A percentile compares a stretch with the other conserved stretches of the same genome.
phyloP scores from a whole-genome alignment of 2,113 vertebrate genomes.

The Tretioscincus oriximinensis region DNA sequence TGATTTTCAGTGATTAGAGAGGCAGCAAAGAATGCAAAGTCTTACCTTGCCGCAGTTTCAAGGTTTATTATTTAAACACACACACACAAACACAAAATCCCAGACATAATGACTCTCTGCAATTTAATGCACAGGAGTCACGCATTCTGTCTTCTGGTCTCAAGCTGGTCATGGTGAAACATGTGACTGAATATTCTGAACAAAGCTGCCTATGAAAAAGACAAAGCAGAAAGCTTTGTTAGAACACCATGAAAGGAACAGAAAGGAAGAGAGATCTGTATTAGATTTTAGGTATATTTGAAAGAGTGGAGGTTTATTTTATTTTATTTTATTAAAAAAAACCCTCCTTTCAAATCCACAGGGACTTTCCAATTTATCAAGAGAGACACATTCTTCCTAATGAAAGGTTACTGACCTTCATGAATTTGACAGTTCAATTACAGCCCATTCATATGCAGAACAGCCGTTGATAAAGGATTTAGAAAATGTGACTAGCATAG shows the following conservation, averaged over 20 bases:
- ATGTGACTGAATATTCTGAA: conserved; percentile 58
- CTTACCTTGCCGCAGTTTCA: conserved; percentile 32
- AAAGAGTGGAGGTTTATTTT: conserved; percentile 60
- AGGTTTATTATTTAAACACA: conserved; percentile 9
- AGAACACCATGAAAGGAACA: conserved; percentile 46
- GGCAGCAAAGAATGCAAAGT: conserved; percentile 22
- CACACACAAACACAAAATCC: background rate
- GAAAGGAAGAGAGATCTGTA: conserved; percentile 57
- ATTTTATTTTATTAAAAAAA: conserved; percentile 43
- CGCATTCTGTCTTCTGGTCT: conserved; percentile 54
- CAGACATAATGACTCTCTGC: conserved; percentile 43
- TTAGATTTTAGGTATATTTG: conserved; percentile 71
- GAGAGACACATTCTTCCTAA: conserved; percentile 85
- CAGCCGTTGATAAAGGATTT: conserved; percentile 79
- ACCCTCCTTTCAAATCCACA: conserved; percentile 75
- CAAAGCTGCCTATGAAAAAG: conserved; percentile 54
- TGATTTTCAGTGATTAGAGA: conserved; percentile 18
- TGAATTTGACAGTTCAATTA: conserved; percentile 83
- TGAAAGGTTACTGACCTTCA: conserved; percentile 87
- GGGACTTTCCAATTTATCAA: conserved; percentile 82
- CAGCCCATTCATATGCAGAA: conserved; percentile 83
- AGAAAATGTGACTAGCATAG: conserved; percentile 80
- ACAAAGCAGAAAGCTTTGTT: conserved; percentile 54
- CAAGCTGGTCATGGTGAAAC: conserved; percentile 60
- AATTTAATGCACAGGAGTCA: conserved; percentile 46